These are phyloP conservation scores for Myxocyprinus asiaticus DNA, from an alignment of 2,113 vertebrate genomes.

Conservation along the genomic window DNA sequence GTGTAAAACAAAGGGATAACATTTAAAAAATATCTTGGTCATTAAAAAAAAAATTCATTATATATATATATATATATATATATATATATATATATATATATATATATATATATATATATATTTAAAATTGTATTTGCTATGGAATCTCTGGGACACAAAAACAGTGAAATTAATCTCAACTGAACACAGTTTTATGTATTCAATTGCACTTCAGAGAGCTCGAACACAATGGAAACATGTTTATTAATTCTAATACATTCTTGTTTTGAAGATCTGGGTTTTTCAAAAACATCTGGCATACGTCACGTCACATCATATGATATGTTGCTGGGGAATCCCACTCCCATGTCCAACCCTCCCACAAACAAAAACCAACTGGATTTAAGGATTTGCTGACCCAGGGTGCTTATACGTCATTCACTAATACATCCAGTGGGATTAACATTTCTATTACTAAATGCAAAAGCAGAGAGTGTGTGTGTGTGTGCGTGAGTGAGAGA, in stretches of 20 bases:
- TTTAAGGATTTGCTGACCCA: slow-evolving; percentile 72
- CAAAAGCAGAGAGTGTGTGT: slow-evolving; percentile 10
- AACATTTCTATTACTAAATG: slow-evolving; percentile 47
- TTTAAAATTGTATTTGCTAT: too few relatives aligned
- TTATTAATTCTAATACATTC: neutral
- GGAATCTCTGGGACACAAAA: neutral
- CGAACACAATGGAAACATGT: slow-evolving; percentile 27
- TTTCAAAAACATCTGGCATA: slow-evolving; percentile 23
- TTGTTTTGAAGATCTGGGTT: slow-evolving; percentile 17
- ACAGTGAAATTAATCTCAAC: neutral
- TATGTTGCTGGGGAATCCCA: slow-evolving; percentile 52
- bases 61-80: too few relatives aligned
- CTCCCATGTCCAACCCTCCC: slow-evolving; percentile 7
- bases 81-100: too few relatives aligned
- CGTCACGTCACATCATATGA: slow-evolving; percentile 9
- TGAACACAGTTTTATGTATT: too few relatives aligned
- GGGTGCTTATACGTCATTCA: slow-evolving; percentile 57
- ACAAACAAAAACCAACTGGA: slow-evolving; percentile 71
- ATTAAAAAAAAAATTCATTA: too few relatives aligned
- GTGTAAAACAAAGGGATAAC: too few relatives aligned
- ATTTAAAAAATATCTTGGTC: too few relatives aligned
- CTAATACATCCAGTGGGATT: slow-evolving; percentile 69
- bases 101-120: too few relatives aligned
- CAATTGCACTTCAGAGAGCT: too few relatives aligned
- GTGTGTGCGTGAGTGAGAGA: neutral